Evolutionary conservation across 2,797 vertebrate species (phyloP).

Genomic region (Triplophysa yarkandensis): DNA sequence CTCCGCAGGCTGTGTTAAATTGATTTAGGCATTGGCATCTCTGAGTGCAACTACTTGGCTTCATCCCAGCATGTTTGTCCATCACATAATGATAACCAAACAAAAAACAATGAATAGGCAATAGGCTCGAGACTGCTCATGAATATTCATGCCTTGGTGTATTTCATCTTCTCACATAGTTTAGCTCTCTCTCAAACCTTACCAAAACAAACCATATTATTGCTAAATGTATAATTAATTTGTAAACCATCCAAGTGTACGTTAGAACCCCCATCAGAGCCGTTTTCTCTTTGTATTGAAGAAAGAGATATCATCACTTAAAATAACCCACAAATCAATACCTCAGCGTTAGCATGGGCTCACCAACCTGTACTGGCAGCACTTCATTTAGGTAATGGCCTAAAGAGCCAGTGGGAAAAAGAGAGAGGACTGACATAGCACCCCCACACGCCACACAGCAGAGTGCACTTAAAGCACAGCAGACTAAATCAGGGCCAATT

Average conservation of each 20-base stretch:
- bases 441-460: slow-evolving; percentile 48
- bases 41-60: slow-evolving; percentile 20
- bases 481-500: slow-evolving; percentile 57
- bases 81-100: slow-evolving; percentile 36
- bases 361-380: slow-evolving; percentile 50
- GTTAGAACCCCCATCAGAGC: slow-evolving; percentile 25
- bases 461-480: slow-evolving; percentile 55
- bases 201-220: slow-evolving; percentile 41
- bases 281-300: slow-evolving; percentile 39
- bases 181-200: slow-evolving; percentile 47
- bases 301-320: slow-evolving; percentile 58
- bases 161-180: slow-evolving; percentile 36
- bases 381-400: slow-evolving; percentile 63
- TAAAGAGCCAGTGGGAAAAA: slow-evolving; percentile 51
- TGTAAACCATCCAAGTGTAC: slow-evolving; percentile 31
- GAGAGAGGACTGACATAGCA: slow-evolving; percentile 53
- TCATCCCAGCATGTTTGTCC: slow-evolving; percentile 31
- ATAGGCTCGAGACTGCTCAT: slow-evolving; percentile 27
- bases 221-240: slow-evolving; percentile 49
- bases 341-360: slow-evolving; percentile 38
- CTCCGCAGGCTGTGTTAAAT: slow-evolving; percentile 34
- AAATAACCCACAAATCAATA: slow-evolving; percentile 61
- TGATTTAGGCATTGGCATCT: slow-evolving; percentile 49
- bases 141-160: slow-evolving; percentile 40
- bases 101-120: not conserved